Conservation (phyloP, 64 coral and sea anemone genomes). For the Porites australiensis region DNA sequence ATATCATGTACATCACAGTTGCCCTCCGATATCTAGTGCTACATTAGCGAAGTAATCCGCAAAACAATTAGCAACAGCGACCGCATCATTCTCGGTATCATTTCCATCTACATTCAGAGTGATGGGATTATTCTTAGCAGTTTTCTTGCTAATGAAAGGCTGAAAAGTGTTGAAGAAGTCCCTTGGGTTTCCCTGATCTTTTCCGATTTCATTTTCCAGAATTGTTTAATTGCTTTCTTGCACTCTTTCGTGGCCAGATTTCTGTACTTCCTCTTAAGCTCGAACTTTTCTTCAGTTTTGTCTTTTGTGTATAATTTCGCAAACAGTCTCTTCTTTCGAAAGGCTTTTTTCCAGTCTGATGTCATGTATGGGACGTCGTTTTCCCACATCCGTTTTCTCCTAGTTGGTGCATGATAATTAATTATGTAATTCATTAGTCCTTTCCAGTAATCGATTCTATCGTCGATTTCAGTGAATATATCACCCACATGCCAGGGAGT, state of each 20-base stretch:
- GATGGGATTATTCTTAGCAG: no score
- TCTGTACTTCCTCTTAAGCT: background rate
- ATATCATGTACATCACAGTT: no score
- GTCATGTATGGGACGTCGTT: background rate
- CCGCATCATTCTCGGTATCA: no score
- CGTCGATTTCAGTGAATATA: slow-evolving; percentile 3
- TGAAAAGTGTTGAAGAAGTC: no score
- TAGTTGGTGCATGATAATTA: background rate
- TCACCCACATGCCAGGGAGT: slow-evolving; percentile 11
- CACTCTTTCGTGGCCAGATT: background rate
- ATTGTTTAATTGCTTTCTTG: background rate
- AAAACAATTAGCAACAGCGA: no score
- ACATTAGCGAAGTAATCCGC: no score
- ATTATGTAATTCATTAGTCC: background rate
- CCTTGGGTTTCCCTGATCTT: no score
- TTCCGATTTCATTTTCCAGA: no score
- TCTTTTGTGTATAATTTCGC: background rate
- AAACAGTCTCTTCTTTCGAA: background rate
- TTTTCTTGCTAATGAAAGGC: no score
- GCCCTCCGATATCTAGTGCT: no score
- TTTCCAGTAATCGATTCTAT: background rate
- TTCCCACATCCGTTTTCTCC: background rate
- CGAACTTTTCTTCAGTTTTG: background rate
- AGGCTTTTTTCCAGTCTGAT: background rate
- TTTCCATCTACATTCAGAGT: no score